A percentile compares a stretch with the other conserved stretches of the same genome.
phyloP scores from a whole-genome alignment of 2,113 vertebrate genomes.

The Micronycteris hirsuta region DNA sequence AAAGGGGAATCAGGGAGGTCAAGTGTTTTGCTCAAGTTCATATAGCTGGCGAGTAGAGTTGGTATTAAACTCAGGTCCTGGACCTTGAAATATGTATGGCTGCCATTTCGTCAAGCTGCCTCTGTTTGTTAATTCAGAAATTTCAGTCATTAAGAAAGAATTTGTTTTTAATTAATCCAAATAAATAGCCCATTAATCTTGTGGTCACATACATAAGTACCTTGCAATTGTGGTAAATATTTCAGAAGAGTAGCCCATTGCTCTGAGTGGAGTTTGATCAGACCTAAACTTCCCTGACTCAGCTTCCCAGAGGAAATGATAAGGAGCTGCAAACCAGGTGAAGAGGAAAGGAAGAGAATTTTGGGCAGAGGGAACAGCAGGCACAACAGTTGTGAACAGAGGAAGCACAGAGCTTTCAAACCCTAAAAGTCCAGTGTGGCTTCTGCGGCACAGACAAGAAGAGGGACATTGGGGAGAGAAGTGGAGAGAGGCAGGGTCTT shows the following conservation, averaged over 20 bases:
- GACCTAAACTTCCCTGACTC: not conserved
- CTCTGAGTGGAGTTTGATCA: not conserved
- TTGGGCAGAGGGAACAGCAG: not conserved
- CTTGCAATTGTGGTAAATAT: not conserved
- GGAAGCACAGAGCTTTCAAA: not conserved
- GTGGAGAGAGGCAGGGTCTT: rapidly evolving
- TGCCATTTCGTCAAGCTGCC: not conserved
- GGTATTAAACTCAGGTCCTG: not conserved
- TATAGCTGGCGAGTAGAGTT: not conserved
- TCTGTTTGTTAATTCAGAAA: not conserved
- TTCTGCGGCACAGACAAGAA: not conserved
- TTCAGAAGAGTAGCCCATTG: not conserved
- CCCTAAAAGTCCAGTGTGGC: not conserved
- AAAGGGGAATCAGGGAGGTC: not conserved
- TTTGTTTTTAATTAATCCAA: not conserved
- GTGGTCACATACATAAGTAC: not conserved
- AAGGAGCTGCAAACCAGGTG: not conserved
- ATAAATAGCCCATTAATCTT: not conserved
- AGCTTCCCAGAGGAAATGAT: not conserved
- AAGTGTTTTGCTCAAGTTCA: not conserved
- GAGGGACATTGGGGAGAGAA: no score
- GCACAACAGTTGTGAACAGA: not conserved
- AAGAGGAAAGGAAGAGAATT: not conserved
- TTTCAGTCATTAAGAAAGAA: not conserved
- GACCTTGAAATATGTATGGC: not conserved